Percentiles rank a stretch among this genome's conserved stretches.
These are phyloP conservation scores for Semibalanus balanoides DNA, from an alignment of 1,140 invertebrate species.

Conservation along the genomic window DNA sequence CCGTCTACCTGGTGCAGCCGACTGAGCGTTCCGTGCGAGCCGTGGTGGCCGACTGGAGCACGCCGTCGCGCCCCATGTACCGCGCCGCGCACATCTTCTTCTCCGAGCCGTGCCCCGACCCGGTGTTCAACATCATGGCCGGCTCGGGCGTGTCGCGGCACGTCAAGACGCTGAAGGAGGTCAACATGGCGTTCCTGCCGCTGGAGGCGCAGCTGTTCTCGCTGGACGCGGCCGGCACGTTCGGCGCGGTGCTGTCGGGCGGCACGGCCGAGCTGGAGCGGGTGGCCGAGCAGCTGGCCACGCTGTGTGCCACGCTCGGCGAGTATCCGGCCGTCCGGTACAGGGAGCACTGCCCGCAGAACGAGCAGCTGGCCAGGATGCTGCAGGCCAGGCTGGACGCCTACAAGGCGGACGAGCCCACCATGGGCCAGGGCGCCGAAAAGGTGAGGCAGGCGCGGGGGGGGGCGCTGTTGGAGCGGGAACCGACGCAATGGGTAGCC, in stretches of 20 bases:
- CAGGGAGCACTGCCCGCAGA: constrained; percentile 77
- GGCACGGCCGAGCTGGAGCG: constrained; percentile 40
- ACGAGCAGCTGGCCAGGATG: constrained; percentile 90
- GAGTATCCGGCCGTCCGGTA: constrained; percentile 85
- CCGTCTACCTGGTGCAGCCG: constrained; percentile 94
- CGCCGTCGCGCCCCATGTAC: constrained; percentile 75
- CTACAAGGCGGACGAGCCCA: constrained; percentile 98
- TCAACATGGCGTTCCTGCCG: constrained; percentile 96
- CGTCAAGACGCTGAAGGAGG: constrained; percentile 93
- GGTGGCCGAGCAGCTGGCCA: constrained; percentile 95
- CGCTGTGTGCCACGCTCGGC: constrained; percentile 95
- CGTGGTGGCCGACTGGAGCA: constrained; percentile 85
- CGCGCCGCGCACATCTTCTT: constrained; percentile 94
- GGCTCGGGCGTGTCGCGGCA: constrained; percentile 66
- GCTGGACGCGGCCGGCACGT: constrained; percentile 88
- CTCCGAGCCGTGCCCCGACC: constrained; percentile 52
- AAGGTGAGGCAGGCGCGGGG: constrained; percentile 26
- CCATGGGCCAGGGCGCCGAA: constrained; percentile 86
- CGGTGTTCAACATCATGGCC: constrained; percentile 53
- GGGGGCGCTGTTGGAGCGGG: no score
- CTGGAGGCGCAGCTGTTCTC: constrained; percentile 85
- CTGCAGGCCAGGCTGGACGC: constrained; percentile 98
- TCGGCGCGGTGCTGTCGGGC: constrained; percentile 62
- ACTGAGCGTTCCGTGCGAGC: constrained; percentile 84
- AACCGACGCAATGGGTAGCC: no score